Base-by-base conservation (phyloP, 2,113 vertebrate genomes). In the Notarius quadriscutis region DNA sequence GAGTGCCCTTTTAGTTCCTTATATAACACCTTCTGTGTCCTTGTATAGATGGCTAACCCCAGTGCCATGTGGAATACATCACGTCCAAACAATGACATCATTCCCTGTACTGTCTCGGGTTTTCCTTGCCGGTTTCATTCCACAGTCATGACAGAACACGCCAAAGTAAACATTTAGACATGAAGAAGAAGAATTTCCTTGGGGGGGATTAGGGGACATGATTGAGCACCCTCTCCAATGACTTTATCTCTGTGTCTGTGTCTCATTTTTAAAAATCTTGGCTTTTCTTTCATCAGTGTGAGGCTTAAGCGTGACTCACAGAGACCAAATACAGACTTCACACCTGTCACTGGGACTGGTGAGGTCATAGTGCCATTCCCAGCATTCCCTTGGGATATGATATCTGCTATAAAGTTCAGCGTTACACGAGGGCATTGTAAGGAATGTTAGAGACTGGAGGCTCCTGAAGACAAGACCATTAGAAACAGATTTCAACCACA, bases 1-100 rank as follows among this genome's bases (percentile, higher is more conserved):
- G 4, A 41, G 41, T 41, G 41, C 41, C 41, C 41, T 41, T 41
- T 41, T 57, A 3, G 57, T 60, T 34, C 17, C 55, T 34, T 34
- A 30, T 60, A 22, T 11, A 80, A 79, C 53, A 15, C 55, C 78
- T 18, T 2, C 5, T 30, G 2, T 58, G 77, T 17, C 15, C 50
- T 63, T 14, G 74, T 41, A 48, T 14, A 79, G 74, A 81, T 15
- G 67, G 8, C 63, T 81, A 71, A 75, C n/a, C 20, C 20, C 85
- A 34, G 50, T 55, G 63, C 41, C 41, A 58, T 69, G 65, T 84
- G 74, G 87, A 88, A 80, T 62, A 80, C 30, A 88, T 87, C 84
- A 62, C 78, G 74, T 86, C 60, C 78, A 63, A 82, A 63, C 5
- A 57, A 75, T 90, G 88, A 91, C 87, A 84, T 91, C 88, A 87